phyloP scores from a whole-genome alignment of 23 tunicate genomes.

The Botrylloides violaceus region DNA sequence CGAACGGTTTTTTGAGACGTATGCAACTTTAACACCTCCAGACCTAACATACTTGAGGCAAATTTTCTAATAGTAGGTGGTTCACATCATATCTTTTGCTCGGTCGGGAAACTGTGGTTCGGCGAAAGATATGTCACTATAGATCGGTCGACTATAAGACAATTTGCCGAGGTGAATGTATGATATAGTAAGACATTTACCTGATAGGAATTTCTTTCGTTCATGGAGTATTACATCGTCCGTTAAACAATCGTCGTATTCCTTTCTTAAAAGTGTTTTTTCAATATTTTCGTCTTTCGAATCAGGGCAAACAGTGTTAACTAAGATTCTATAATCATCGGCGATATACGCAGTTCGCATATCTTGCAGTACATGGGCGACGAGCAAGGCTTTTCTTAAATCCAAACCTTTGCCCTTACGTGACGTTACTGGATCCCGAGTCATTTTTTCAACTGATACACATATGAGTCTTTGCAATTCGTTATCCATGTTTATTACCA shows the following conservation, averaged over 20 bases:
- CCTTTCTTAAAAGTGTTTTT: constrained; percentile 5
- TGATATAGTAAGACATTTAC: too few species aligned
- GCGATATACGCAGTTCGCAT: constrained; percentile 67
- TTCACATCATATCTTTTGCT: too few species aligned
- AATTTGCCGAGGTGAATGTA: too few species aligned
- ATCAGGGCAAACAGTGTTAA: constrained; percentile 45
- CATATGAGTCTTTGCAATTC: constrained; percentile 72
- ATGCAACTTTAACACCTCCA: too few species aligned
- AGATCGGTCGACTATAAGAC: too few species aligned
- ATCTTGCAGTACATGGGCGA: constrained; percentile 77
- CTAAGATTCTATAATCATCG: constrained; percentile 58
- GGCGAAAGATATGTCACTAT: too few species aligned
- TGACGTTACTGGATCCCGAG: constrained; percentile 46
- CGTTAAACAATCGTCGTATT: constrained; percentile 10
- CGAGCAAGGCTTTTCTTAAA: constrained; percentile 86
- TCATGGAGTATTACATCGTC: constrained; percentile 18
- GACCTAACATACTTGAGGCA: too few species aligned
- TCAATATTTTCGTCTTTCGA: neutral
- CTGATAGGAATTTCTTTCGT: constrained; percentile 12
- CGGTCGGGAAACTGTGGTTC: too few species aligned
- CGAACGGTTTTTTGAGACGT: too few species aligned
- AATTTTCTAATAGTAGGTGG: too few species aligned
- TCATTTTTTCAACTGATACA: constrained; percentile 81
- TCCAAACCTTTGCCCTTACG: constrained; percentile 79
- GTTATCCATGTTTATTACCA: constrained; percentile 76